Percentiles rank a stretch among this genome's conserved stretches.
Conservation (phyloP, 2,888 invertebrate genomes). For the Conchocele bisecta region DNA sequence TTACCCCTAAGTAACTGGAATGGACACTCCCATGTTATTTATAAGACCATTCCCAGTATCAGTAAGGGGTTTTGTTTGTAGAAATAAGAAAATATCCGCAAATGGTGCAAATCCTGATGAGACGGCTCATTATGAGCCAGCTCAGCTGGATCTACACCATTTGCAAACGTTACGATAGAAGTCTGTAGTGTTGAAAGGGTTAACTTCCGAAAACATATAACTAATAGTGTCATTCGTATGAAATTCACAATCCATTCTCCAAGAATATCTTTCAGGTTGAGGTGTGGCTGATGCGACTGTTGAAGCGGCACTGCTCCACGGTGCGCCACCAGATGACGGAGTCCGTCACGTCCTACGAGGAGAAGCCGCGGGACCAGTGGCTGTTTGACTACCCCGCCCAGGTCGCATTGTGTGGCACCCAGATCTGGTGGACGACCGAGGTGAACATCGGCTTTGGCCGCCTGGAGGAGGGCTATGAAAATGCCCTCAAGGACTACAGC, state of each 20-base stretch:
- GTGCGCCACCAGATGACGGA: conserved; percentile 92
- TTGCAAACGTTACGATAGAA: no score
- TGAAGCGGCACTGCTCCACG: conserved; percentile 92
- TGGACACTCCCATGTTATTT: no score
- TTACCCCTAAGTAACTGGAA: no score
- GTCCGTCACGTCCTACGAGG: conserved; percentile 93
- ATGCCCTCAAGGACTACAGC: conserved; percentile 96
- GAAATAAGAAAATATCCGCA: no score
- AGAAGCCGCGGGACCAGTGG: conserved; percentile 97
- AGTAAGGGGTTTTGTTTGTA: no score
- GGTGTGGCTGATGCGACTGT: conserved; percentile 94
- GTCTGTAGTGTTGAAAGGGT: no score
- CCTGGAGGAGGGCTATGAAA: conserved; percentile 97
- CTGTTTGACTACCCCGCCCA: conserved; percentile 97
- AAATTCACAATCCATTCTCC: not conserved
- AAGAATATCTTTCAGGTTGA: conserved; percentile 90
- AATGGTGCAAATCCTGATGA: no score
- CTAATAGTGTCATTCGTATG: no score
- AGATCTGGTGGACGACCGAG: conserved; percentile 99
- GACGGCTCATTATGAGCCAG: no score
- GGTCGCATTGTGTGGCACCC: conserved; percentile 95
- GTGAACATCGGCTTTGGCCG: conserved; percentile 94
- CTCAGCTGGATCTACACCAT: no score
- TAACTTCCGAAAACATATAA: no score
- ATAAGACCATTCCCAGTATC: no score